These are phyloP conservation scores for Oreocharis arfaki DNA, from an alignment of 2,113 vertebrate genomes.

Conservation along the genomic window DNA sequence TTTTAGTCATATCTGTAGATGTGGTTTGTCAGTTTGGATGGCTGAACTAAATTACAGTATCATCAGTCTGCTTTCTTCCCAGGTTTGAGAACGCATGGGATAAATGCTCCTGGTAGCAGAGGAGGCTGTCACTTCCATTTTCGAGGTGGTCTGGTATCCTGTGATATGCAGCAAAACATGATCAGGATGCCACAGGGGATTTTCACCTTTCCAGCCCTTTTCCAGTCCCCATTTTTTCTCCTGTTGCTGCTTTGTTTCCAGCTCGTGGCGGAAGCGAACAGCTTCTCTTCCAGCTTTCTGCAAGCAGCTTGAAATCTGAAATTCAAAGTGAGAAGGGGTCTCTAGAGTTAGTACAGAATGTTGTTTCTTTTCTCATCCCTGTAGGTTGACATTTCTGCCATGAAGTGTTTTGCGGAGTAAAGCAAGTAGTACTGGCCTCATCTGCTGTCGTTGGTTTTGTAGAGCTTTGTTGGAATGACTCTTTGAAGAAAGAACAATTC, in stretches of 20 bases:
- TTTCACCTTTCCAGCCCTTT: constrained; percentile 4
- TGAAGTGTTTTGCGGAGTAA: not conserved
- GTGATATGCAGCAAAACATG: not conserved
- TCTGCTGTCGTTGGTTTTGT: not conserved
- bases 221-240: not conserved
- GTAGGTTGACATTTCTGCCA: not conserved
- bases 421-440: not conserved
- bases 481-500: constrained; percentile 39
- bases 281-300: not conserved
- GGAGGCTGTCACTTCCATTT: not conserved
- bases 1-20: not conserved
- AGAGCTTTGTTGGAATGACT: not conserved
- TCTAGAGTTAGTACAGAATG: not conserved
- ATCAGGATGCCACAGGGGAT: not conserved
- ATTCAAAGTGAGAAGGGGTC: not conserved
- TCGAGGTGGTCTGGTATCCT: not conserved
- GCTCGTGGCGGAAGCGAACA: not conserved
- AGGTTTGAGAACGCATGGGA: not conserved
- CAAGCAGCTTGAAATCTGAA: not conserved
- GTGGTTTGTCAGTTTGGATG: not conserved
- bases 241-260: not conserved
- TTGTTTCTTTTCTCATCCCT: not conserved
- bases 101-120: constrained; percentile 1
- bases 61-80: not conserved
- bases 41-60: not conserved